Percentiles rank a stretch among this genome's conserved stretches.
These are phyloP conservation scores for Andrena trimmerana DNA, from an alignment of 2,888 invertebrate species.

Conservation along the genomic window DNA sequence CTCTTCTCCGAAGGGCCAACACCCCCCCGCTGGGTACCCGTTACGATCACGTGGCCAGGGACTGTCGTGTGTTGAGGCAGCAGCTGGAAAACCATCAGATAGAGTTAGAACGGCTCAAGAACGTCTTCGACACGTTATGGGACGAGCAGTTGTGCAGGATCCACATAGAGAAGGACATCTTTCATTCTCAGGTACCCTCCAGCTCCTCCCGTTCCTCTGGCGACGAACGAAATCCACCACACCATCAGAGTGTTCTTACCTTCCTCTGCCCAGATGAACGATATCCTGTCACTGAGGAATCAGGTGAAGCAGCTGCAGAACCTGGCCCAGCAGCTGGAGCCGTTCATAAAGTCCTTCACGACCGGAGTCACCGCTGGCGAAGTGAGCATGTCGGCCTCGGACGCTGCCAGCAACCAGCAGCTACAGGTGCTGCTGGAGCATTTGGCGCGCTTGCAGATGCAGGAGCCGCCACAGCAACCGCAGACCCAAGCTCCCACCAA, in stretches of 20 bases:
- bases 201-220: neutral
- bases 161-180: constrained; percentile 90
- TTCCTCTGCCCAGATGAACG: constrained; percentile 86
- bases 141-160: constrained; percentile 90
- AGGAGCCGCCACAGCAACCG: constrained; percentile 74
- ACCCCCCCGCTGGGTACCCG: constrained; percentile 85
- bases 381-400: constrained; percentile 79
- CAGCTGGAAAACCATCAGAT: constrained; percentile 88
- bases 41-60: constrained; percentile 87
- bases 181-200: constrained; percentile 86
- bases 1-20: constrained; percentile 87
- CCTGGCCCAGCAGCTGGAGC: constrained; percentile 89
- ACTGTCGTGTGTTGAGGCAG: constrained; percentile 88
- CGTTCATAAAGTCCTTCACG: constrained; percentile 88
- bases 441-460: constrained; percentile 85
- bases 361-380: constrained; percentile 82
- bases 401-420: constrained; percentile 86
- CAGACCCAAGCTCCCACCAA: constrained; percentile 79
- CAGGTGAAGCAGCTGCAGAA: constrained; percentile 89
- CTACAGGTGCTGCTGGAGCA: constrained; percentile 87
- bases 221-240: too few species aligned
- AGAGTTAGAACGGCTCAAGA: constrained; percentile 87
- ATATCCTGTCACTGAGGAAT: constrained; percentile 88
- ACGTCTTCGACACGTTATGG: constrained; percentile 89
- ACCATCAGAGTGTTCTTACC: too few species aligned